Percentiles rank a stretch among this genome's conserved stretches.
These are phyloP conservation scores for Turdus rufiventris DNA, from an alignment of 2,113 vertebrate species.

Conservation along the genomic window DNA sequence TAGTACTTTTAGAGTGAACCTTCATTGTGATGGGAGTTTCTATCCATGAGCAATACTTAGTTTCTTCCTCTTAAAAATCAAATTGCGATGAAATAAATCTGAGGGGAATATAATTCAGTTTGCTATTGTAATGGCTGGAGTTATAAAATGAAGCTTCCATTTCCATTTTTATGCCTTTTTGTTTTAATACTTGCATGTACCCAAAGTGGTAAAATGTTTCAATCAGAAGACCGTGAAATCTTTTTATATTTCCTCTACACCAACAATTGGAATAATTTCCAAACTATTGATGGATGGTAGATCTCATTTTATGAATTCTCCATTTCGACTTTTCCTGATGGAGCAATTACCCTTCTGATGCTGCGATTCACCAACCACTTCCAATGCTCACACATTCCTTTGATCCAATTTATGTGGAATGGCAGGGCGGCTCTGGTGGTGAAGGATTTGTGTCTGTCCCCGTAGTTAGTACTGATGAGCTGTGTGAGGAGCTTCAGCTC, in stretches of 20 bases:
- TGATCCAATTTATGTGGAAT: neutral
- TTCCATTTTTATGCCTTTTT: neutral
- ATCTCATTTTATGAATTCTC: neutral
- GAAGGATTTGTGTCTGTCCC: neutral
- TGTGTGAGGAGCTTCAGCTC: neutral
- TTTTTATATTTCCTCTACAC: neutral
- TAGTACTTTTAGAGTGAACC: neutral
- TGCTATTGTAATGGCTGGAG: neutral
- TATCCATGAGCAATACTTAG: neutral
- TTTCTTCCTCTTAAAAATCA: neutral
- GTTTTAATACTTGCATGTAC: neutral
- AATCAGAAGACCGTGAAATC: neutral
- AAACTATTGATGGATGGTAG: neutral
- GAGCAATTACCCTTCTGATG: neutral
- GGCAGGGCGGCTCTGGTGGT: neutral
- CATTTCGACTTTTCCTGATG: neutral
- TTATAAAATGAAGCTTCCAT: neutral
- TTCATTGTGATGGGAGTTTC: neutral
- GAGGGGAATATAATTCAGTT: rapidly evolving
- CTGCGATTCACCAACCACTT: neutral
- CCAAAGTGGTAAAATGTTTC: neutral
- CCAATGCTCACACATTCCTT: neutral
- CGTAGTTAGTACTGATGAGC: neutral
- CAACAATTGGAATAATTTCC: neutral
- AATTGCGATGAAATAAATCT: neutral